Conservation (phyloP, 2,797 vertebrate species). For the Meda fulgida region DNA sequence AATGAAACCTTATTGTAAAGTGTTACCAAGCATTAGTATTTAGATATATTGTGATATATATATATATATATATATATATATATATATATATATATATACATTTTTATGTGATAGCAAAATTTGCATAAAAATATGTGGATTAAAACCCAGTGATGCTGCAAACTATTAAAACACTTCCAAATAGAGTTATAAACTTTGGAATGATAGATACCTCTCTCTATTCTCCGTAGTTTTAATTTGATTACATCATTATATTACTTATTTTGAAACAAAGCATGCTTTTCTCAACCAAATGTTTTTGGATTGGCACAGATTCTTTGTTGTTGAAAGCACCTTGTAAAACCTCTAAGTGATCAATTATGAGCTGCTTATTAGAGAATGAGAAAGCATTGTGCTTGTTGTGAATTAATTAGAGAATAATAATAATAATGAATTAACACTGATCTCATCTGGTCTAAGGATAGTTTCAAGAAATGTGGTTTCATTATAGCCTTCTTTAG, state of each 20-base stretch:
- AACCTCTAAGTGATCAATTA: conserved; percentile 53
- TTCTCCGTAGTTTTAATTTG: background rate
- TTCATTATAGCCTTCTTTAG: background rate
- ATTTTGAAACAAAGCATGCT: background rate
- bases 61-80: too few relatives aligned
- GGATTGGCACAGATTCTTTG: background rate
- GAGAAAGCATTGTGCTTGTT: conserved; percentile 44
- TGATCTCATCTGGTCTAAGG: conserved; percentile 21
- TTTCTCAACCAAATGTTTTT: background rate
- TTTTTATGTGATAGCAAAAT: background rate
- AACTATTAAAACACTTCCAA: background rate
- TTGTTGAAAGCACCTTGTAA: conserved; percentile 34
- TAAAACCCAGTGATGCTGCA: background rate
- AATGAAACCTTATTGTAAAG: background rate
- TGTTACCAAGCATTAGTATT: background rate
- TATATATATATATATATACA: too few relatives aligned
- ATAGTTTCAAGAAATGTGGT: background rate
- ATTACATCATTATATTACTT: conserved; percentile 3
- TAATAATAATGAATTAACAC: conserved; percentile 42
- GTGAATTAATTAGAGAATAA: conserved; percentile 51
- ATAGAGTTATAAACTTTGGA: background rate
- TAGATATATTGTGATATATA: background rate
- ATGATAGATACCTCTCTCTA: background rate
- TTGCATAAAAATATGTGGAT: background rate
- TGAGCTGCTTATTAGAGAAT: conserved; percentile 48